Conservation (phyloP, 1,140 invertebrate genomes). For the Macrobrachium nipponense region DNA sequence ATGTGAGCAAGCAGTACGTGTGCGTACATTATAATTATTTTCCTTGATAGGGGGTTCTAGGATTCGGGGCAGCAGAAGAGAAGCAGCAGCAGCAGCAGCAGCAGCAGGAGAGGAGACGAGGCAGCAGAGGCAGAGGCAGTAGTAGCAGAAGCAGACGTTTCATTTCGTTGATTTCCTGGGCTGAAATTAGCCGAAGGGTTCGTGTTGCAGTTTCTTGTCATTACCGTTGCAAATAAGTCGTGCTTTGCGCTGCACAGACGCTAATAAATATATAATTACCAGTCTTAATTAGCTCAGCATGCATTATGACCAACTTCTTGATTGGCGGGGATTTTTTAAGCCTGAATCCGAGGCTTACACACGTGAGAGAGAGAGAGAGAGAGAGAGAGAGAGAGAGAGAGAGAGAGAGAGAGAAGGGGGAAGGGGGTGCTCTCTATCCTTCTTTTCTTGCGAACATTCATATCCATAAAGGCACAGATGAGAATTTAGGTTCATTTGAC, state of each 20-base stretch:
- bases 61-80: slow-evolving; percentile 7
- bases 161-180: slow-evolving; percentile 29
- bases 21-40: slow-evolving; percentile 2
- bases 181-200: slow-evolving; percentile 25
- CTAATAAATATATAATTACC: slow-evolving; percentile 55
- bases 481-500: too few species aligned
- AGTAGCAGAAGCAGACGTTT: slow-evolving; percentile 4
- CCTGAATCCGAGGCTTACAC: too few species aligned
- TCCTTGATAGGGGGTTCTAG: background rate
- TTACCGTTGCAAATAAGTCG: slow-evolving; percentile 53
- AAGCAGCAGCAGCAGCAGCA: background rate
- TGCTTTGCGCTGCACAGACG: slow-evolving; percentile 54
- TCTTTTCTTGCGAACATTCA: too few species aligned
- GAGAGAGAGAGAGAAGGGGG: background rate
- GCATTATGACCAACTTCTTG: slow-evolving; percentile 54
- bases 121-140: background rate
- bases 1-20: background rate
- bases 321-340: slow-evolving; percentile 30
- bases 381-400: background rate
- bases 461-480: too few species aligned
- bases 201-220: slow-evolving; percentile 55
- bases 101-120: background rate
- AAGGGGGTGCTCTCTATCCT: too few species aligned
- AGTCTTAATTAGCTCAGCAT: slow-evolving; percentile 54
- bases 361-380: background rate